Percentiles rank a stretch among this genome's conserved stretches.
phyloP scores from a whole-genome alignment of 2,888 invertebrate genomes.

The Lathronympha strigana region DNA sequence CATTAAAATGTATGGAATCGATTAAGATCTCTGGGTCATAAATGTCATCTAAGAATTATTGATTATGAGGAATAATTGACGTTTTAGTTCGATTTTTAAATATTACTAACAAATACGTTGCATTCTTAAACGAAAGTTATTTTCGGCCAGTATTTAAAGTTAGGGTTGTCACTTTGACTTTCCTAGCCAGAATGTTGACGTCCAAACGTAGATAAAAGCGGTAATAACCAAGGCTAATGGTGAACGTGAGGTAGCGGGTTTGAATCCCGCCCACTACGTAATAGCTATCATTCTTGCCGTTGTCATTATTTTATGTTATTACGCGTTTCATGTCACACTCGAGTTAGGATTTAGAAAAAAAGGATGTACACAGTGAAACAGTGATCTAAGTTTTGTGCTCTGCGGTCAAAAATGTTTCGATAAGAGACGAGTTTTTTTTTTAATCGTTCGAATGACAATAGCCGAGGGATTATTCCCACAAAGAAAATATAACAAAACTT shows the following conservation, averaged over 20 bases:
- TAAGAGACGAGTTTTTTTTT: conserved; percentile 3
- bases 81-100: conserved; percentile 43
- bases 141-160: background rate
- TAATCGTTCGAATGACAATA: conserved; percentile 24
- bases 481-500: conserved; percentile 48
- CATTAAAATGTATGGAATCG: conserved; percentile 65
- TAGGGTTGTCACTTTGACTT: conserved; percentile 12
- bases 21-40: conserved; percentile 59
- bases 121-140: conserved; percentile 25
- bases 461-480: conserved; percentile 36
- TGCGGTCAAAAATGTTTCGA: conserved; percentile 23
- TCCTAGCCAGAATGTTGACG: background rate
- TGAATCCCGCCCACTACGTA: conserved; percentile 58
- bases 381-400: conserved; percentile 6
- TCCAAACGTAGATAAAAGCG: conserved; percentile 17
- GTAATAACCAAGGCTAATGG: conserved; percentile 50
- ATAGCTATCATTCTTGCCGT: conserved; percentile 55
- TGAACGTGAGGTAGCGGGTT: conserved; percentile 49
- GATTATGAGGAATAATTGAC: conserved; percentile 54
- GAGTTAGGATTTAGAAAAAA: background rate
- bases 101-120: conserved; percentile 21
- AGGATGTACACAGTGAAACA: conserved; percentile 9
- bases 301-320: conserved; percentile 54
- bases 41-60: conserved; percentile 64
- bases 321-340: conserved; percentile 44